phyloP scores from a whole-genome alignment of 2,797 vertebrate genomes.

The Zalophus californianus region DNA sequence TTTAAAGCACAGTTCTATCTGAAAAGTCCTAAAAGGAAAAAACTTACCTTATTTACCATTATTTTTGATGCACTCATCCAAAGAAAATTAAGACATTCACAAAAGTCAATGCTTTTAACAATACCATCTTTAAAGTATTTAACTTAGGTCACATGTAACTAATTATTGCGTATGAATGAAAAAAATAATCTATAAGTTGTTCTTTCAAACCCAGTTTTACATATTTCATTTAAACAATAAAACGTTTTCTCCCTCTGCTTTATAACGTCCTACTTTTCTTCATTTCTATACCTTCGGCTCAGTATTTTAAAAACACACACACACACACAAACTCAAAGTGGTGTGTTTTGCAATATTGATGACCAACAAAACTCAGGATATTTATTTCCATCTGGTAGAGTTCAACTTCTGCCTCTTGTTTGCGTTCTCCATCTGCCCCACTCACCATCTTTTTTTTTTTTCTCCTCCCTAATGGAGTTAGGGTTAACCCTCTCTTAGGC shows the following conservation, averaged over 20 bases:
- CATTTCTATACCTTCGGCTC: conserved; percentile 47
- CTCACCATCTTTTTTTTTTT: neutral
- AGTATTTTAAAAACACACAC: neutral
- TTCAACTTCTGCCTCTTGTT: conserved; percentile 66
- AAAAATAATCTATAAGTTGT: neutral
- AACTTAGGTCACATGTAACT: neutral
- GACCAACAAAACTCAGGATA: conserved; percentile 61
- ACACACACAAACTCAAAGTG: neutral
- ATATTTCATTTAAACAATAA: conserved; percentile 48
- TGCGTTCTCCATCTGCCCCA: conserved; percentile 68
- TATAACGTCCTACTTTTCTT: neutral
- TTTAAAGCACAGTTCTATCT: neutral
- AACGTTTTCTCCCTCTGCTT: neutral
- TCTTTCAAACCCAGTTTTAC: conserved; percentile 18
- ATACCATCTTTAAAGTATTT: conserved; percentile 10
- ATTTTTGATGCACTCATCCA: neutral
- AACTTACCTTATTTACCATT: neutral
- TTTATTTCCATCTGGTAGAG: conserved; percentile 74
- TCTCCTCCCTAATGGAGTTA: conserved; percentile 25
- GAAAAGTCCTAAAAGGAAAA: conserved; percentile 6
- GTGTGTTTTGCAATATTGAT: conserved; percentile 67
- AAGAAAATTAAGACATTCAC: conserved; percentile 15
- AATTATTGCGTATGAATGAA: conserved; percentile 1
- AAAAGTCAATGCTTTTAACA: conserved; percentile 27
- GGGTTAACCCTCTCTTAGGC: conserved; percentile 64